Conservation (phyloP, 1,140 invertebrate species). For the Monochamus saltuarius region DNA sequence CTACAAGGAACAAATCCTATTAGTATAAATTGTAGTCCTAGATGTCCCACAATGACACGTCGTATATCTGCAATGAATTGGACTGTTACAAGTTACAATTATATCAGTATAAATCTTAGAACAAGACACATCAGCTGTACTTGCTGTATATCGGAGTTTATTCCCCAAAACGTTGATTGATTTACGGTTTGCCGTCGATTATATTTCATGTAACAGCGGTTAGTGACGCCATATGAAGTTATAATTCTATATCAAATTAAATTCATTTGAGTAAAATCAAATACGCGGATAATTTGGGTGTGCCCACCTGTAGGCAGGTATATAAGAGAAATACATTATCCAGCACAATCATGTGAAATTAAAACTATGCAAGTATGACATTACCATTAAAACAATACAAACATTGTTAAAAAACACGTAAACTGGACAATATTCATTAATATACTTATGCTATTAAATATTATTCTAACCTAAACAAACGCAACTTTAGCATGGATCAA, state of each 20-base stretch:
- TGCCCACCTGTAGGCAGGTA: background rate
- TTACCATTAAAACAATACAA: too few species aligned
- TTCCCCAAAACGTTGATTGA: constrained; percentile 14
- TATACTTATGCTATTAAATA: too few species aligned
- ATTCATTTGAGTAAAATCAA: constrained; percentile 5
- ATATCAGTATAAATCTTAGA: constrained; percentile 13
- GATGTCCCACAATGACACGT: constrained; percentile 17
- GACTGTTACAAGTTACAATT: constrained; percentile 10
- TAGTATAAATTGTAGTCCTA: constrained; percentile 18
- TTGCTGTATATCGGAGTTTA: constrained; percentile 4
- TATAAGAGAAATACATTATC: background rate
- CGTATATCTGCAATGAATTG: constrained; percentile 21
- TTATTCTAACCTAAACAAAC: too few species aligned
- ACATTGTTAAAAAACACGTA: too few species aligned
- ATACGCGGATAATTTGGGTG: background rate
- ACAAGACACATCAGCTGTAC: constrained; percentile 10
- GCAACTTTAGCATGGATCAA: too few species aligned
- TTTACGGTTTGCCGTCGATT: constrained; percentile 7
- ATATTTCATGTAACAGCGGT: constrained; percentile 2
- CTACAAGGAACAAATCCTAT: constrained; percentile 19
- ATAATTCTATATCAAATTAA: background rate
- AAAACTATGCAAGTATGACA: too few species aligned
- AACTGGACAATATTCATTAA: too few species aligned
- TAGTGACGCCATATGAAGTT: too few species aligned
- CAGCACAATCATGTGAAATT: background rate